Percentiles rank a stretch among this genome's conserved stretches.
phyloP scores from a whole-genome alignment of 1,140 invertebrate species.

The Zaprionus camerounensis region DNA sequence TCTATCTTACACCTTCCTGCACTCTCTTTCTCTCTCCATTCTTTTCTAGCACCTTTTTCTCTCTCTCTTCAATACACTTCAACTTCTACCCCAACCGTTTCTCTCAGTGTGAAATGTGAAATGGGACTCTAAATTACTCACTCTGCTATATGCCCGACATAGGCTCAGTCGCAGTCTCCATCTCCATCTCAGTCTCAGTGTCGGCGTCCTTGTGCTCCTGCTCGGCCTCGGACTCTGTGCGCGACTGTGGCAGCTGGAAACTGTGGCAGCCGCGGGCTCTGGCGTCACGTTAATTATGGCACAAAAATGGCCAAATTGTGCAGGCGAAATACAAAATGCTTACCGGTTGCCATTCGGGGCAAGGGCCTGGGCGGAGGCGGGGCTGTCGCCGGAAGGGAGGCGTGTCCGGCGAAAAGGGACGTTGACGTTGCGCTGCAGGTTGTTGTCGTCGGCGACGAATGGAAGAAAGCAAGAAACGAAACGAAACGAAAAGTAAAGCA shows the following conservation, averaged over 20 bases:
- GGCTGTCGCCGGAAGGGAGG: slow-evolving; percentile 1
- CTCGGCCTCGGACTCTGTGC: slow-evolving; percentile 2
- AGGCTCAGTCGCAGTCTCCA: neutral
- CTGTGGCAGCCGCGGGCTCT: slow-evolving; percentile 31
- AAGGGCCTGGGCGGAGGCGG: neutral
- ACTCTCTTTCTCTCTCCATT: too few relatives aligned
- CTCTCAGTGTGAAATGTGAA: neutral
- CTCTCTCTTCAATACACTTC: neutral
- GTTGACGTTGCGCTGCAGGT: slow-evolving; percentile 42
- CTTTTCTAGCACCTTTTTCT: neutral
- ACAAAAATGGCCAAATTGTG: slow-evolving; percentile 69
- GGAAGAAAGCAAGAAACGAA: slow-evolving; percentile 33
- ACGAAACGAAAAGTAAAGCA: neutral
- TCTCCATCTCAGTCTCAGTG: neutral
- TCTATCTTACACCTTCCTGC: too few relatives aligned
- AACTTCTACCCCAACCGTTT: neutral
- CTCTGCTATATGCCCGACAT: neutral
- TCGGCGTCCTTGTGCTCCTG: neutral
- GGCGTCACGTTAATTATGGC: slow-evolving; percentile 65
- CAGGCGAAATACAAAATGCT: slow-evolving; percentile 62
- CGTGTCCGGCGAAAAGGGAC: slow-evolving; percentile 35
- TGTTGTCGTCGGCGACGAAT: slow-evolving; percentile 36
- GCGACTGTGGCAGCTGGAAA: slow-evolving; percentile 37
- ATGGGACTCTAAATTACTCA: neutral
- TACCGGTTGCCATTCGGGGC: slow-evolving; percentile 19